These are phyloP conservation scores for Lissocephala sabroskyi DNA, from an alignment of 2,888 invertebrate genomes.

Conservation along the genomic window DNA sequence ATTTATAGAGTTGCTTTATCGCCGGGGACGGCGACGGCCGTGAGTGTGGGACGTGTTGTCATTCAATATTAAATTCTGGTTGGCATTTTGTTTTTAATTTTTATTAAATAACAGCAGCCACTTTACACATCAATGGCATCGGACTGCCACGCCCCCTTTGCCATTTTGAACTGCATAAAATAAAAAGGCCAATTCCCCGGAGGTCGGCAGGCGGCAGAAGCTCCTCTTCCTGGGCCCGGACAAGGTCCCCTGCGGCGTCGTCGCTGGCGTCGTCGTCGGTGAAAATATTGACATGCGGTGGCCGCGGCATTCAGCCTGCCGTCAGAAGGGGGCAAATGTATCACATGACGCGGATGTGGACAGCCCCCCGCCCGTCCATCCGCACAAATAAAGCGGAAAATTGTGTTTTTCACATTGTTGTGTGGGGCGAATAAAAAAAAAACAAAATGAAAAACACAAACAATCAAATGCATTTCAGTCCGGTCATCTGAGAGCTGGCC, in stretches of 20 bases:
- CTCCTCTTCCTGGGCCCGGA: too few relatives aligned
- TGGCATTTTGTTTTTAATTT: slow-evolving; percentile 55
- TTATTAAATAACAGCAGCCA: slow-evolving; percentile 56
- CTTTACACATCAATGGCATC: slow-evolving; percentile 60
- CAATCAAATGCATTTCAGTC: slow-evolving; percentile 63
- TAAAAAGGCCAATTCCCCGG: slow-evolving; percentile 8
- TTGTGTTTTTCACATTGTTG: slow-evolving; percentile 33
- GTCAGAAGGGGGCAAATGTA: too few relatives aligned
- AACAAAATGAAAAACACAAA: slow-evolving; percentile 34
- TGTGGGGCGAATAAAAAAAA: not conserved
- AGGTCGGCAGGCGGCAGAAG: too few relatives aligned
- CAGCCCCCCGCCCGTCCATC: slow-evolving; percentile 11
- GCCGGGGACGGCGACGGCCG: not conserved
- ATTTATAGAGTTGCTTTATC: not conserved
- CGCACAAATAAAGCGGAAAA: slow-evolving; percentile 56
- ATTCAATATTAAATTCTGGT: slow-evolving; percentile 32
- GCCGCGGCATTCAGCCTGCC: not conserved
- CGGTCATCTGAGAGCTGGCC: too few relatives aligned
- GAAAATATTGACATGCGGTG: slow-evolving; percentile 62
- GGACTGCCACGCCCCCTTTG: not conserved
- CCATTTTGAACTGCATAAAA: slow-evolving; percentile 11
- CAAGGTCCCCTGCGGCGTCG: slow-evolving; percentile 39
- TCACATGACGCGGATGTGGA: slow-evolving; percentile 29
- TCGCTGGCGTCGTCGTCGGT: slow-evolving; percentile 40
- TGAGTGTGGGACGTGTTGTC: not conserved